Conservation (phyloP, 2,797 vertebrate genomes). For the Etheostoma nigrum region DNA sequence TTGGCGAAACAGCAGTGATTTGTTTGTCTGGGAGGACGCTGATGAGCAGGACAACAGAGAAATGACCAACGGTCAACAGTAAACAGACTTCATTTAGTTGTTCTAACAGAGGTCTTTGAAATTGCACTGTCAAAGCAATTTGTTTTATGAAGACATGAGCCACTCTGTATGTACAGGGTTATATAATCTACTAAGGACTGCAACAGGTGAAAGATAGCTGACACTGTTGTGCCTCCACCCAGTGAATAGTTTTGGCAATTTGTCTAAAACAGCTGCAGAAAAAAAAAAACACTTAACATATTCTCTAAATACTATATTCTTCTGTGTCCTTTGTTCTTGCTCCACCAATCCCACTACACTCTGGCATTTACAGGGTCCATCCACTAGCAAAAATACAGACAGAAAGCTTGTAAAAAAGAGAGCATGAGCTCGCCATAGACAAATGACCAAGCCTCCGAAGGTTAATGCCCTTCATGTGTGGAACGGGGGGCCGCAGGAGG, state of each 20-base stretch:
- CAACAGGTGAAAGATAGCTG: conserved; percentile 32
- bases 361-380: conserved; percentile 71
- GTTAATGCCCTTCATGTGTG: conserved; percentile 84
- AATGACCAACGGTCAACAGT: conserved; percentile 78
- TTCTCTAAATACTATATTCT: neutral
- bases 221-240: conserved; percentile 10
- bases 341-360: conserved; percentile 29
- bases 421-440: conserved; percentile 75
- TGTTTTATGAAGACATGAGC: conserved; percentile 32
- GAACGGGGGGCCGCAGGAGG: conserved; percentile 73
- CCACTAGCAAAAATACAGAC: conserved; percentile 67
- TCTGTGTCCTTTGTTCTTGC: conserved; percentile 54
- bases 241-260: conserved; percentile 5
- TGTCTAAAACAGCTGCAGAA: conserved; percentile 24
- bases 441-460: conserved; percentile 81
- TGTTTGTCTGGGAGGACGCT: conserved; percentile 77
- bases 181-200: conserved; percentile 21
- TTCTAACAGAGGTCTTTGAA: conserved; percentile 48
- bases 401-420: conserved; percentile 62
- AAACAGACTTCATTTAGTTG: conserved; percentile 70
- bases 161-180: conserved; percentile 20
- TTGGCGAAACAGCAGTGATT: conserved; percentile 77
- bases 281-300: conserved; percentile 12
- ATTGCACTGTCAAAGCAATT: conserved; percentile 51
- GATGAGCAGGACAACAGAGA: conserved; percentile 68